Conservation (phyloP, 2,797 vertebrate species). For the Sebastes wilsoni region DNA sequence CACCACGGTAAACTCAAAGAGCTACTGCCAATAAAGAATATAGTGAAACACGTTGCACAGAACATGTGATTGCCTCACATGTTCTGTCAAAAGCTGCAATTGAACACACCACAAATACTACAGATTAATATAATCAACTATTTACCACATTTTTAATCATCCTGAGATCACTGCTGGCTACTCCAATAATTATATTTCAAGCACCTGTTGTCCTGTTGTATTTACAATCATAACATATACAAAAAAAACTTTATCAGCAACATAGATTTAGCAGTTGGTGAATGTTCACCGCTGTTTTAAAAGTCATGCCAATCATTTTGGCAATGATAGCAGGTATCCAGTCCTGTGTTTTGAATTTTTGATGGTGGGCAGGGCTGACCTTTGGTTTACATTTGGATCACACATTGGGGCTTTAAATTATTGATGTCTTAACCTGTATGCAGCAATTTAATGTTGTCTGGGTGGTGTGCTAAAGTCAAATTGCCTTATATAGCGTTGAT, state of each 20-base stretch:
- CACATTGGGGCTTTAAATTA: conserved; percentile 56
- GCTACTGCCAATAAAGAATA: neutral
- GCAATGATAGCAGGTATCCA: conserved; percentile 8
- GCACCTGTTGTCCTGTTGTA: neutral
- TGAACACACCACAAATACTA: neutral
- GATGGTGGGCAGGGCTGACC: conserved; percentile 57
- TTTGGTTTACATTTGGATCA: conserved; percentile 65
- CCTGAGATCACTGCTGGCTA: neutral
- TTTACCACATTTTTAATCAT: neutral
- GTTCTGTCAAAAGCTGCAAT: neutral
- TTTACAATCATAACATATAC: neutral
- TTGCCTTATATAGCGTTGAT: neutral
- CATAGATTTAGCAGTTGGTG: neutral
- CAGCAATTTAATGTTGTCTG: conserved; percentile 33
- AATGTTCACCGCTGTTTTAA: neutral
- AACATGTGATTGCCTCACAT: neutral
- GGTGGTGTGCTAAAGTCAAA: neutral
- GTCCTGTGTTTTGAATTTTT: conserved; percentile 46
- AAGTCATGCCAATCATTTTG: neutral
- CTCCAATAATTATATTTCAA: neutral
- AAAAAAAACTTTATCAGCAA: neutral
- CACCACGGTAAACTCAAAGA: neutral
- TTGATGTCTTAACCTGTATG: conserved; percentile 49
- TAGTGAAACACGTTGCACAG: neutral
- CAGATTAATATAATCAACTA: neutral